Evolutionary conservation across 2,888 invertebrate species (phyloP).

Genomic region (Tupiocoris notatus): DNA sequence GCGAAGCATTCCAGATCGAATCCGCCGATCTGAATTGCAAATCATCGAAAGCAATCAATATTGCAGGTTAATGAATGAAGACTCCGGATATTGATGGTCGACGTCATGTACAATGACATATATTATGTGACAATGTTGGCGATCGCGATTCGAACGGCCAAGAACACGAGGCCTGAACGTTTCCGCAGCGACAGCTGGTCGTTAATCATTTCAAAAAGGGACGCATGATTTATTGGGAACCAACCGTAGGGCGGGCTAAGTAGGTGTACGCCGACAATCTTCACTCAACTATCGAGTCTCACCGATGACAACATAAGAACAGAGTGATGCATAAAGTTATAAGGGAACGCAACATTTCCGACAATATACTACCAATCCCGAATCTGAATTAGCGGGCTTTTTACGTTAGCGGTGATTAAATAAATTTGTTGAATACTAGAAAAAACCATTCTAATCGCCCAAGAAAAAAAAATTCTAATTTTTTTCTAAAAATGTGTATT

Average conservation of each 20-base stretch:
- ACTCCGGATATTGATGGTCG: slow-evolving; percentile 24
- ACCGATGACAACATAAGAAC: neutral
- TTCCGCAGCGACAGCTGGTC: neutral
- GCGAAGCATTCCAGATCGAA: neutral
- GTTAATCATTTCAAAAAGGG: neutral
- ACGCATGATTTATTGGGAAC: neutral
- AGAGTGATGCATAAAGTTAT: too few species aligned
- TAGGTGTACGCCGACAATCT: neutral
- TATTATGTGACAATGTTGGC: neutral
- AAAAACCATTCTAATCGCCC: too few species aligned
- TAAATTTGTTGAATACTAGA: too few species aligned
- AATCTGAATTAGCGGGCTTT: too few species aligned
- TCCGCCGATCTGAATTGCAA: slow-evolving; percentile 24
- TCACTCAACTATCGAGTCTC: neutral
- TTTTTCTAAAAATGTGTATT: too few species aligned
- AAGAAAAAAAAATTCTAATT: too few species aligned
- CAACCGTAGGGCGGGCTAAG: neutral
- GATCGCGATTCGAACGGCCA: neutral
- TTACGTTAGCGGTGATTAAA: too few species aligned
- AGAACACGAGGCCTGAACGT: neutral
- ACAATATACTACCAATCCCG: too few species aligned
- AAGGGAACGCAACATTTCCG: too few species aligned
- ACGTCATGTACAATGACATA: neutral
- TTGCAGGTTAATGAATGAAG: slow-evolving; percentile 10
- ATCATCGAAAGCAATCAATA: slow-evolving; percentile 32